Evolutionary conservation across 2,113 vertebrate species (phyloP).

Genomic region (Morone chrysops): DNA sequence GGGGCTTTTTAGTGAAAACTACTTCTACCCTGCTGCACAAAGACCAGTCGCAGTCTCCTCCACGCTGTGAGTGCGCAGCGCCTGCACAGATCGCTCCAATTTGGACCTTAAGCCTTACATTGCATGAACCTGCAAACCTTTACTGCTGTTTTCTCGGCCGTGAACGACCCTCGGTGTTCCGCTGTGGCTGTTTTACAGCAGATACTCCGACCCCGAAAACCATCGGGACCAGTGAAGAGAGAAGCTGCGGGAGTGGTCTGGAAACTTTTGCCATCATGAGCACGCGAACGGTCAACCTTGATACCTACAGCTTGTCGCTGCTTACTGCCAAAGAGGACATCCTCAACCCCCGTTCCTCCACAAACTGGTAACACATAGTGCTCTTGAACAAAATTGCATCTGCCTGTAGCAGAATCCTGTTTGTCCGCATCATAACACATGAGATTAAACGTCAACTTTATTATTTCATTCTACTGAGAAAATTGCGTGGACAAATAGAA

Average conservation of each 20-base stretch:
- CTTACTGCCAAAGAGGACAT: constrained; percentile 89
- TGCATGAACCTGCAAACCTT: constrained; percentile 64
- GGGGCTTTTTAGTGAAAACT: constrained; percentile 79
- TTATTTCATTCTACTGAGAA: background rate
- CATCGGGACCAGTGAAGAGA: constrained; percentile 64
- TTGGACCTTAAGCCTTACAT: constrained; percentile 47
- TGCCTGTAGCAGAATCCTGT: background rate
- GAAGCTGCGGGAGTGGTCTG: constrained; percentile 67
- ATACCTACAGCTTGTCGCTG: constrained; percentile 88
- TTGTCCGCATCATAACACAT: background rate
- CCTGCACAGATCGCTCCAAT: constrained; percentile 47
- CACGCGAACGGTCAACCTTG: constrained; percentile 84
- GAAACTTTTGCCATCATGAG: constrained; percentile 78
- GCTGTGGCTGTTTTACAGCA: constrained; percentile 53
- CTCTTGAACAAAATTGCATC: constrained; percentile 3
- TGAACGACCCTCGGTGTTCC: constrained; percentile 27
- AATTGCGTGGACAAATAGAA: background rate
- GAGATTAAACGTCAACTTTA: background rate
- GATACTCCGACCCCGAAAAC: constrained; percentile 52
- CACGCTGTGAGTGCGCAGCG: constrained; percentile 66
- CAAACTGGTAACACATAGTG: constrained; percentile 84
- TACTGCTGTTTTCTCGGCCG: constrained; percentile 25
- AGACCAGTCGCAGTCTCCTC: constrained; percentile 66
- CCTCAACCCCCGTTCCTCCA: constrained; percentile 84
- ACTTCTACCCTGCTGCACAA: constrained; percentile 73